A percentile compares a stretch with the other conserved stretches of the same genome.
Conservation (phyloP, 2,797 vertebrate genomes). For the Aplochiton taeniatus region DNA sequence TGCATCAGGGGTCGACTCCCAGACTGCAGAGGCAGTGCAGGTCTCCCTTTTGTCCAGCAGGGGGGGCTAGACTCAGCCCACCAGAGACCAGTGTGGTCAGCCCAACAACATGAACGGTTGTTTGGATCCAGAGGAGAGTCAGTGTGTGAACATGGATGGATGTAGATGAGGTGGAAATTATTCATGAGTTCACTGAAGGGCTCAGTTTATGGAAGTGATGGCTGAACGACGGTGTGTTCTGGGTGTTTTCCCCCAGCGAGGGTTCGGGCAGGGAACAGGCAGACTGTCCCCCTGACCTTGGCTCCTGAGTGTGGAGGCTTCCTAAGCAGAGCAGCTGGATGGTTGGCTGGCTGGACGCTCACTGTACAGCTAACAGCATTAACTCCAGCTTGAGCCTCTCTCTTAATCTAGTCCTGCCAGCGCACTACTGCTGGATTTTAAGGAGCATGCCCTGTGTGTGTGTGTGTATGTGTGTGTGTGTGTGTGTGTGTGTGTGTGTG, state of each 20-base stretch:
- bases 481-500: background rate
- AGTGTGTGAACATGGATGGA: background rate
- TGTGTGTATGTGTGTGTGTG: constrained; percentile 10
- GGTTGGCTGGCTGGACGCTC: constrained; percentile 28
- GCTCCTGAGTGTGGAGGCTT: constrained; percentile 39
- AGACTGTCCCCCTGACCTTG: constrained; percentile 57
- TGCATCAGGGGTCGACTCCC: background rate
- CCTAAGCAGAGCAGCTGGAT: constrained; percentile 43
- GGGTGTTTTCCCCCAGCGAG: background rate
- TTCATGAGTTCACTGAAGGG: too few relatives aligned
- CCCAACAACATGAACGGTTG: constrained; percentile 36
- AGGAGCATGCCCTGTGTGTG: background rate
- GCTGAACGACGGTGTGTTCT: background rate
- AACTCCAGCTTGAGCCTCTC: background rate
- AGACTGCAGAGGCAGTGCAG: constrained; percentile 1
- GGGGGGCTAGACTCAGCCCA: constrained; percentile 47
- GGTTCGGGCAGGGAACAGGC: constrained; percentile 14
- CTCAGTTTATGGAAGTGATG: too few relatives aligned
- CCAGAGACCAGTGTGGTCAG: constrained; percentile 26
- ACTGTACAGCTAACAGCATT: constrained; percentile 7
- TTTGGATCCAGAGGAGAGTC: background rate
- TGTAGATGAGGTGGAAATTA: background rate
- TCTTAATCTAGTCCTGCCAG: background rate
- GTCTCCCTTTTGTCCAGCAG: constrained; percentile 46
- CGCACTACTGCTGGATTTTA: too few relatives aligned